Percentiles rank a stretch among this genome's conserved stretches.
Conservation (phyloP, 2,113 vertebrate species). For the Trinectes maculatus region DNA sequence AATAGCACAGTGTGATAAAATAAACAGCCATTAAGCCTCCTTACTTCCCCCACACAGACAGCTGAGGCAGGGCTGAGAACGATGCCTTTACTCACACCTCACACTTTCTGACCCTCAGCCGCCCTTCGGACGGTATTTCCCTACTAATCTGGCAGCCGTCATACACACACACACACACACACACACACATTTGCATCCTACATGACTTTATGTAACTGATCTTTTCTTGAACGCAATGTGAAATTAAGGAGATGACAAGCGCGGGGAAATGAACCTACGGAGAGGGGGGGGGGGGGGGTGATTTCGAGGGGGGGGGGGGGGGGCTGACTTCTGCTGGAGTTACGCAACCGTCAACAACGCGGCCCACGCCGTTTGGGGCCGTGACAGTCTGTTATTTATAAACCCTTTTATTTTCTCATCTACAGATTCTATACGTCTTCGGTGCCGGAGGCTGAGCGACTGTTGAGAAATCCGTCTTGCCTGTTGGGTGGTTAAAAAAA, state of each 20-base stretch:
- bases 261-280: slow-evolving; percentile 61
- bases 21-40: slow-evolving; percentile 63
- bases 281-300: slow-evolving; percentile 70
- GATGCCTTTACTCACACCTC: slow-evolving; percentile 55
- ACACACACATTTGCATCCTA: slow-evolving; percentile 39
- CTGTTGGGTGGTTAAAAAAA: slow-evolving; percentile 7
- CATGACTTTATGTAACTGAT: slow-evolving; percentile 55
- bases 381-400: slow-evolving; percentile 56
- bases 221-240: slow-evolving; percentile 24
- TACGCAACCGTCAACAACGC: slow-evolving; percentile 69
- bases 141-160: slow-evolving; percentile 34
- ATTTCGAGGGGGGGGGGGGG: slow-evolving; percentile 69
- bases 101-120: slow-evolving; percentile 54
- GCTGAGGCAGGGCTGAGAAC: slow-evolving; percentile 52
- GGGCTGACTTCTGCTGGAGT: slow-evolving; percentile 68
- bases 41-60: slow-evolving; percentile 56
- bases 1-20: slow-evolving; percentile 67
- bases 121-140: slow-evolving; percentile 49
- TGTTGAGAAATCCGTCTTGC: slow-evolving; percentile 58
- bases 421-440: slow-evolving; percentile 13
- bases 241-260: slow-evolving; percentile 72
- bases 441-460: slow-evolving; percentile 40
- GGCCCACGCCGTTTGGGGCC: slow-evolving; percentile 63
- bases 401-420: slow-evolving; percentile 58
- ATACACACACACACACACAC: slow-evolving; percentile 25